Base-by-base conservation (phyloP, 2,113 vertebrate genomes). In the Catharus minimus region DNA sequence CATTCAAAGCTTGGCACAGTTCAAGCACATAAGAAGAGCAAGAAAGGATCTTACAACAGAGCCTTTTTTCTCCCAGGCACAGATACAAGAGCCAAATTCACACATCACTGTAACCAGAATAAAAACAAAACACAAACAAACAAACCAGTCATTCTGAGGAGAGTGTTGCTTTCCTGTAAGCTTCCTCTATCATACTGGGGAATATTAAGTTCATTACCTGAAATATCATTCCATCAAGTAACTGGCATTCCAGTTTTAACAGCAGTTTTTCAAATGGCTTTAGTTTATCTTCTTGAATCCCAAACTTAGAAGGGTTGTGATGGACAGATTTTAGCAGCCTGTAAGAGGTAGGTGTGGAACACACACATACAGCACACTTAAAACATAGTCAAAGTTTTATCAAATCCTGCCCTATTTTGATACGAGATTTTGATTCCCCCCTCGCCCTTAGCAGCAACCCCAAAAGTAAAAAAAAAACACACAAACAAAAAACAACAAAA, bases 231-330 rank as follows among this genome's bases (percentile, higher is more conserved):
- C 99, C 98, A 90, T 99, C 99, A 83, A 99, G 97, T 89, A 99
- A 97, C 89, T 99, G 99, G 24, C 98, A 98, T 97, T 99, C 99
- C 50, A 99, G 95, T 94, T 98, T 99, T 74, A 99, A 96, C 65
- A 99, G 95, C 28, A 99, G 98, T 94, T 99, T 99, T 97, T 99
- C 99, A 93, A 99, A 99, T 7, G 99, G 99, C 93, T 99, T 99
- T 86, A 99, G 95, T 90, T 99, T 99, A 95, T 99, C 99, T 94
- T 99, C 99, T 38, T 98, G 98, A 93, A 99, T 98, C 46, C 98
- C 98, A 97, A 99, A 99, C 72, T 99, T 99, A 11, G 97, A 98
- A 79, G 99, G 99, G 96, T 99, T 99, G 88, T 99, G 99, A 96
- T 99, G 99, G 22, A 99, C 99, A 62, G 99, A 99, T 96, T 99